Conservation (phyloP, 2,113 vertebrate genomes). For the Oncorhynchus tshawytscha region DNA sequence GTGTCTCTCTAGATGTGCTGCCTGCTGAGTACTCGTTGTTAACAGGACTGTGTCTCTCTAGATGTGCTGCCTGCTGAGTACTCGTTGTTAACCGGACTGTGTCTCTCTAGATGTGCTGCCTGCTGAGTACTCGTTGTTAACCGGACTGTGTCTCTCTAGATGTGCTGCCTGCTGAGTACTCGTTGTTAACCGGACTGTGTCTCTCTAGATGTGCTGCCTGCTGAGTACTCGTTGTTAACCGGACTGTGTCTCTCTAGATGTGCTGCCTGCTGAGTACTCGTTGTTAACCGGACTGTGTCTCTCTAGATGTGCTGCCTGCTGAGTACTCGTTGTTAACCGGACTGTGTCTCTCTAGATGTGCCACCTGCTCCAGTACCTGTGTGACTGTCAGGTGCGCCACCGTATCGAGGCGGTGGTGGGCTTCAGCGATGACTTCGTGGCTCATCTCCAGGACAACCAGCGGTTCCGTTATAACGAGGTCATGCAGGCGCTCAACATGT, state of each 20-base stretch:
- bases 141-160: too few relatives aligned
- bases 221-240: not conserved
- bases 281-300: not conserved
- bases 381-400: constrained; percentile 93
- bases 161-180: too few relatives aligned
- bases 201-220: not conserved
- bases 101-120: too few relatives aligned
- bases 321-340: not conserved
- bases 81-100: too few relatives aligned
- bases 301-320: constrained; percentile 85
- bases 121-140: too few relatives aligned
- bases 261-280: not conserved
- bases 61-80: too few relatives aligned
- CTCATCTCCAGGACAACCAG: constrained; percentile 93
- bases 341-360: constrained; percentile 81
- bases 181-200: too few relatives aligned
- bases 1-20: too few relatives aligned
- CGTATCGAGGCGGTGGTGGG: constrained; percentile 94
- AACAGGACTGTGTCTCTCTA: too few relatives aligned
- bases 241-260: not conserved
- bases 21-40: too few relatives aligned
- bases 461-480: constrained; percentile 96
- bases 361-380: constrained; percentile 92
- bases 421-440: constrained; percentile 94
- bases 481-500: constrained; percentile 98